Conservation (phyloP, 2,797 vertebrate genomes). For the Myotis findleyi region DNA sequence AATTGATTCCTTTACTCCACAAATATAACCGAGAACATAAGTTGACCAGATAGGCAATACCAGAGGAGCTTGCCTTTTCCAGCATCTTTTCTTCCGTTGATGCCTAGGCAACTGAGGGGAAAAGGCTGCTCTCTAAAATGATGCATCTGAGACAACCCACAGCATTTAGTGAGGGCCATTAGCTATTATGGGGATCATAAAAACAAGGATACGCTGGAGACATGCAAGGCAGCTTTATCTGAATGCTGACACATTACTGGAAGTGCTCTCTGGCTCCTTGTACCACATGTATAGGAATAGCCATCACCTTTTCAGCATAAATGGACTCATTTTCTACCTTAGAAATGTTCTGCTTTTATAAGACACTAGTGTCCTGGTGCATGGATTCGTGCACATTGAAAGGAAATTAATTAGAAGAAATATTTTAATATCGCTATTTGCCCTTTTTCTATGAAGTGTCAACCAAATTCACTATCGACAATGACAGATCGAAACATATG, state of each 20-base stretch:
- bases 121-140: background rate
- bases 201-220: background rate
- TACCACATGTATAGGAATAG: background rate
- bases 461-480: no score
- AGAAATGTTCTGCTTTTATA: background rate
- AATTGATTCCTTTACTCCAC: background rate
- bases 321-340: background rate
- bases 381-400: no score
- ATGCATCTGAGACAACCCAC: background rate
- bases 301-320: background rate
- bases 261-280: rapidly evolving
- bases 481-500: no score
- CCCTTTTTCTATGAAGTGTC: no score
- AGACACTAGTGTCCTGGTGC: no score
- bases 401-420: no score
- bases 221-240: no score
- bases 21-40: background rate
- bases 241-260: rapidly evolving
- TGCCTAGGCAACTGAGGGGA: background rate
- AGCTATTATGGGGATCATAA: background rate
- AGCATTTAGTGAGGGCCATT: background rate
- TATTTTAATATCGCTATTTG: no score
- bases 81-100: background rate
- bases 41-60: background rate
- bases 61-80: background rate